Conservation (phyloP, 1,140 invertebrate genomes). For the Helicoverpa armigera region DNA sequence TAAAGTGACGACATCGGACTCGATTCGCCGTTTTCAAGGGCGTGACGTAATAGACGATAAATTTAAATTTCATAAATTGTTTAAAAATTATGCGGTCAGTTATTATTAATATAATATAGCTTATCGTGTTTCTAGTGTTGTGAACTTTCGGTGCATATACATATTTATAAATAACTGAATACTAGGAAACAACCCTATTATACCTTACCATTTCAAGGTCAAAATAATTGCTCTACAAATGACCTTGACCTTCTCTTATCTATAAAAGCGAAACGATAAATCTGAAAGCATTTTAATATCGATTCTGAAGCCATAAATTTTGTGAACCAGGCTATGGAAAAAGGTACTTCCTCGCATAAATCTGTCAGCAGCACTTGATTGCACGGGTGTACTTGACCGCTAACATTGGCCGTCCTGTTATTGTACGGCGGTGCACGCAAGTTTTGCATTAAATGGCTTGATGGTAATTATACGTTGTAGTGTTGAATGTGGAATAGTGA, state of each 20-base stretch:
- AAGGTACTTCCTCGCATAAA: conserved; percentile 43
- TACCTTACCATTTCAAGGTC: not conserved
- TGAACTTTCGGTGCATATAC: too few relatives aligned
- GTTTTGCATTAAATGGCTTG: conserved; percentile 14
- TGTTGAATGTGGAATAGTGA: not conserved
- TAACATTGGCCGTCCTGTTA: conserved; percentile 23
- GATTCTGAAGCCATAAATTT: conserved; percentile 31
- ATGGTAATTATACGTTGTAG: not conserved
- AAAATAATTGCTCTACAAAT: conserved; percentile 20
- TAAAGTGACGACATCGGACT: too few relatives aligned
- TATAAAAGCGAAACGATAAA: conserved; percentile 26
- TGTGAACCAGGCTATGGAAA: conserved; percentile 12
- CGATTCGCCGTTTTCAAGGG: too few relatives aligned
- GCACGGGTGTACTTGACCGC: conserved; percentile 47
- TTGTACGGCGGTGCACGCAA: conserved; percentile 28
- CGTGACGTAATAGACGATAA: too few relatives aligned
- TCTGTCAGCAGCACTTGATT: conserved; percentile 47
- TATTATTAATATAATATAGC: too few relatives aligned
- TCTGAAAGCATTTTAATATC: conserved; percentile 44
- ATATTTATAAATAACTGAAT: too few relatives aligned
- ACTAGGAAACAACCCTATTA: too few relatives aligned
- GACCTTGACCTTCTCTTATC: conserved; percentile 25
- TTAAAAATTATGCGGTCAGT: too few relatives aligned
- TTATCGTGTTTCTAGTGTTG: too few relatives aligned
- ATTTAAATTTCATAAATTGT: too few relatives aligned